phyloP scores from a whole-genome alignment of 2,113 vertebrate species.

The Brachyistius frenatus region DNA sequence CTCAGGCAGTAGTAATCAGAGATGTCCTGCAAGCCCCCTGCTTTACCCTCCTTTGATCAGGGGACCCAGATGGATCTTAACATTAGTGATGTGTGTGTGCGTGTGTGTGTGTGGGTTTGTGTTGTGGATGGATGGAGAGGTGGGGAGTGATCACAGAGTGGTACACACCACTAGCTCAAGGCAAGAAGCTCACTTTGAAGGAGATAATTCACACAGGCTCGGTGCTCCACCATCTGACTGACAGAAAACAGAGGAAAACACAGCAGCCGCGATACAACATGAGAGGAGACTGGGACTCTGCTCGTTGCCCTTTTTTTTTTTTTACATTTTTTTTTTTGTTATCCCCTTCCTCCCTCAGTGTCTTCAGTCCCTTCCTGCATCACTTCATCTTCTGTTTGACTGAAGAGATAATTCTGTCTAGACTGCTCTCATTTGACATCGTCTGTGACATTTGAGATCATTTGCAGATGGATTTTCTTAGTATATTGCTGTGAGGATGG shows the following conservation, averaged over 20 bases:
- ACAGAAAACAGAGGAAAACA: constrained; percentile 45
- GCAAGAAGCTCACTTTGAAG: constrained; percentile 64
- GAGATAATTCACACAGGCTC: constrained; percentile 58
- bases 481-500: constrained; percentile 25
- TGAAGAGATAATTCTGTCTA: constrained; percentile 18
- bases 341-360: not conserved
- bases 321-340: not conserved
- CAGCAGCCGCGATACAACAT: constrained; percentile 11
- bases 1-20: constrained; percentile 68
- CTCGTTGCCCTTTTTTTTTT: constrained; percentile 2
- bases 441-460: constrained; percentile 35
- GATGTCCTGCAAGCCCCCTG: constrained; percentile 55
- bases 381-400: constrained; percentile 18
- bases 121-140: not conserved
- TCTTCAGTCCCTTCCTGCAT: constrained; percentile 23
- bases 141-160: constrained; percentile 51
- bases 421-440: constrained; percentile 30
- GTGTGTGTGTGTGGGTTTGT: not conserved
- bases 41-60: constrained; percentile 69
- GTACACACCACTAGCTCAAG: constrained; percentile 63
- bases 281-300: constrained; percentile 30
- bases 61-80: constrained; percentile 59
- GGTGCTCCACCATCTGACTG: constrained; percentile 42
- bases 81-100: constrained; percentile 23
- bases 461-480: constrained; percentile 22